A percentile compares a stretch with the other conserved stretches of the same genome.
phyloP scores from a whole-genome alignment of 2,888 invertebrate species.

The Syrista parreyssii region DNA sequence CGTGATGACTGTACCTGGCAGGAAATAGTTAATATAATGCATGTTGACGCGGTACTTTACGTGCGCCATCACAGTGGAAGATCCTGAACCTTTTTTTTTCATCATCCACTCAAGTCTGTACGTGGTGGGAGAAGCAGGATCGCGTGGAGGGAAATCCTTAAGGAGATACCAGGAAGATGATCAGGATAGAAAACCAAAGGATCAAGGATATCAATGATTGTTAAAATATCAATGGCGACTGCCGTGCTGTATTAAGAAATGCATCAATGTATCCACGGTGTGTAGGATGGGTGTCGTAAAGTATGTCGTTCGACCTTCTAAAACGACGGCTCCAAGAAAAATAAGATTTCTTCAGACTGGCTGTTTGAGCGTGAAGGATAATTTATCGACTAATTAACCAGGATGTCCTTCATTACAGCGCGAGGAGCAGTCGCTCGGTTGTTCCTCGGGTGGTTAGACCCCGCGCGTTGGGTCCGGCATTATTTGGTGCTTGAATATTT shows the following conservation, averaged over 20 bases:
- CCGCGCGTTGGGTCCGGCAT: slow-evolving; percentile 51
- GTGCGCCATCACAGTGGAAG: background rate
- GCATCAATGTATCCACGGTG: background rate
- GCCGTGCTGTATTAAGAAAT: background rate
- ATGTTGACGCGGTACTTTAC: slow-evolving; percentile 47
- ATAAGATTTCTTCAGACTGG: slow-evolving; percentile 7
- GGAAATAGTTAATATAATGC: slow-evolving; percentile 51
- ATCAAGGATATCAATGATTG: background rate
- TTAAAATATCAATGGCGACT: background rate
- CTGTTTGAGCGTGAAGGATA: slow-evolving; percentile 55
- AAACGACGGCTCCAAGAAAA: slow-evolving; percentile 22
- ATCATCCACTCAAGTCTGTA: background rate
- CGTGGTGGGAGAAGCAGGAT: background rate
- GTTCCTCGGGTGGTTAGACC: slow-evolving; percentile 37
- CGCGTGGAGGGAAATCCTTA: no score
- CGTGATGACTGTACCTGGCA: slow-evolving; percentile 14
- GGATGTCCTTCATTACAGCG: slow-evolving; percentile 65
- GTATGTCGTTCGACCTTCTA: slow-evolving; percentile 45
- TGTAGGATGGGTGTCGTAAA: slow-evolving; percentile 51
- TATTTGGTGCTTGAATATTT: slow-evolving; percentile 64
- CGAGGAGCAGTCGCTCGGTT: slow-evolving; percentile 41
- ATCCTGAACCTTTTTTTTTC: background rate
- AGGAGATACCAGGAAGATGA: no score
- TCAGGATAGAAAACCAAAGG: background rate
- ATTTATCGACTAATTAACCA: slow-evolving; percentile 67